Evolutionary conservation across 1,140 invertebrate genomes (phyloP), one percentile per base, ranked within the genome.

Genomic region (Drosophila kepulauana): DNA sequence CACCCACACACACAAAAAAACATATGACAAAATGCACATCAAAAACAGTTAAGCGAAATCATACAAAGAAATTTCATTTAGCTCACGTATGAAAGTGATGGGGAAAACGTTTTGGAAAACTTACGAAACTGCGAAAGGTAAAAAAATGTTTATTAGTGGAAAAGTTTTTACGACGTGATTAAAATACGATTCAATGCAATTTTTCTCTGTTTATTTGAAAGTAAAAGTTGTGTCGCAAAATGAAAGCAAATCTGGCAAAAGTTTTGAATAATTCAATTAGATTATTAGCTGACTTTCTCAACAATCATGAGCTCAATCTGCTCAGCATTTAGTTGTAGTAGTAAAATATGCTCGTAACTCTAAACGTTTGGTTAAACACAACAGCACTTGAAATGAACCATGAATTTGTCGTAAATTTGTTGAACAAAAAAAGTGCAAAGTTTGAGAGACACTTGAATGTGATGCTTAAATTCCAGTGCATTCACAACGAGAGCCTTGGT

Each of bases 81-180:
- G 71, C 63, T 41, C 59, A 67, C 58, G 62, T 30, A 51, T 28
- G 46, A 38, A 30, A 61, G 51, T 20, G 38, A 59, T 49, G 41
- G 49, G 30, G 35, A 38, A 43, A 51, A 49, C 46, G 43, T 38
- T n/a, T 16, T 15, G 1, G 16, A 20, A 73, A 54, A 66, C 15
- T 51, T 51, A 10, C 33, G 15, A 35, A 56, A 52, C 56, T 41
- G 3, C 16, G 16, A 20, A 35, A 8, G 0, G 4, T 2, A 51
- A 43, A 66, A 41, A 66, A 59, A 45, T 43, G 20, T 56, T 74
- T 67, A 74, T 65, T 56, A 48, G 20, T 52, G 65, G 30, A 30
- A 68, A 74, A 74, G 38, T 74, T 74, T 68, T 56, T 41, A 74
- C 56, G 61, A 74, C 71, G 71, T 74, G 71, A 69, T 74, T 68